Evolutionary conservation across 1,140 invertebrate species (phyloP), one percentile per base, ranked within the genome.

Genomic region (Papilio dardanus): DNA sequence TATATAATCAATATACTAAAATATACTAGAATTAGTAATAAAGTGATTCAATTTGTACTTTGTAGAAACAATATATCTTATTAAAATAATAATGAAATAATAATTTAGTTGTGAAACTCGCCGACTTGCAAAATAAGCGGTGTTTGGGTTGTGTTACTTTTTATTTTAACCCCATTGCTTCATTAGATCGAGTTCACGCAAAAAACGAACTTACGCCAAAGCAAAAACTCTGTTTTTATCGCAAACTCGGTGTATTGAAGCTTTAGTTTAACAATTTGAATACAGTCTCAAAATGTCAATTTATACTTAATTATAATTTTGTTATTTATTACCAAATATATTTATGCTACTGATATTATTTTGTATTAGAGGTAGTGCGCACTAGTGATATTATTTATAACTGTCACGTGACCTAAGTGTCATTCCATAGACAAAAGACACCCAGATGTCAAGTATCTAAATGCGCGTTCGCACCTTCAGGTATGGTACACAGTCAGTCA

Each of bases 221-320:
- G n/a, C n/a, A n/a, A n/a, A n/a, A n/a, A n/a, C n/a, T n/a, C n/a
- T n/a, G n/a, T n/a, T n/a, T n/a, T n/a, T n/a, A n/a, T n/a, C n/a
- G n/a, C n/a, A n/a, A n/a, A n/a, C n/a, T n/a, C n/a, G n/a, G n/a
- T n/a, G n/a, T n/a, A n/a, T n/a, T n/a, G n/a, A n/a, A n/a, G n/a
- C n/a, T n/a, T n/a, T n/a, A n/a, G n/a, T n/a, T n/a, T n/a, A n/a
- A n/a, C n/a, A n/a, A n/a, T n/a, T n/a, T n/a, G n/a, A n/a, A n/a
- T n/a, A n/a, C n/a, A n/a, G n/a, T n/a, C n/a, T n/a, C 50, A 54
- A 54, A 24, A 54, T 54, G 21, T 54, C 8, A 54, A 54, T 54
- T 54, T 54, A 54, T 54, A 7, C 12, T 4, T 16, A 42, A 42
- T 42, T 3, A 42, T 42, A 42, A 42, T 19, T 19, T 46, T 46